These are phyloP conservation scores for Cossypha heuglini DNA, from an alignment of 2,797 vertebrate genomes.

Conservation along the genomic window DNA sequence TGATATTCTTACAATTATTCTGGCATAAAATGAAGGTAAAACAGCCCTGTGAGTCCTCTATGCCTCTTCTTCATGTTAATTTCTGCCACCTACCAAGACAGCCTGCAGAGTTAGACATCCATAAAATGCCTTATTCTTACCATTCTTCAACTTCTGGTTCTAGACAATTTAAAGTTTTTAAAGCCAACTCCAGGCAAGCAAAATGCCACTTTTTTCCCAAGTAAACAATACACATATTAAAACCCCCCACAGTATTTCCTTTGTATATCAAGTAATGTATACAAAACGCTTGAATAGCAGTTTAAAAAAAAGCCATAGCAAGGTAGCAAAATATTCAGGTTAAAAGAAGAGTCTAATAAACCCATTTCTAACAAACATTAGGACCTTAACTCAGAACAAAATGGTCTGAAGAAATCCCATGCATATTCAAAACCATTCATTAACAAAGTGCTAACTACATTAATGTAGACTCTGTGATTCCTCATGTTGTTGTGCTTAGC, in stretches of 20 bases:
- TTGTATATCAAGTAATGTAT: neutral
- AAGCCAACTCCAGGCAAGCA: neutral
- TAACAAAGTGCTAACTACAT: neutral
- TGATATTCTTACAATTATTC: neutral
- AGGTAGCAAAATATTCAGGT: neutral
- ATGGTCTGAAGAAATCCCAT: neutral
- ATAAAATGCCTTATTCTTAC: neutral
- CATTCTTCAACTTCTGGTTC: neutral
- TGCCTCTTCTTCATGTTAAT: neutral
- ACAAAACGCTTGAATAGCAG: neutral
- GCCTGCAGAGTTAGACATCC: neutral
- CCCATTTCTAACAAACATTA: neutral
- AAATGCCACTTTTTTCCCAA: neutral
- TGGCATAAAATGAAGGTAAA: neutral
- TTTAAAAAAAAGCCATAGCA: neutral
- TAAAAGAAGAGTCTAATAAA: neutral
- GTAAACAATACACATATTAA: neutral
- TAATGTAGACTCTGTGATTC: neutral
- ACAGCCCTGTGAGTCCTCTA: neutral
- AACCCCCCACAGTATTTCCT: accelerated
- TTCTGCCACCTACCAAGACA: neutral
- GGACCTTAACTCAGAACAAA: neutral
- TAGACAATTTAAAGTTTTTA: neutral
- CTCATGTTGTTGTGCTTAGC: neutral
- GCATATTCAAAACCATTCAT: neutral